Percentiles rank a stretch among this genome's conserved stretches.
Evolutionary conservation across 2,113 vertebrate genomes (phyloP).

Genomic region (Acrocephalus arundinaceus): DNA sequence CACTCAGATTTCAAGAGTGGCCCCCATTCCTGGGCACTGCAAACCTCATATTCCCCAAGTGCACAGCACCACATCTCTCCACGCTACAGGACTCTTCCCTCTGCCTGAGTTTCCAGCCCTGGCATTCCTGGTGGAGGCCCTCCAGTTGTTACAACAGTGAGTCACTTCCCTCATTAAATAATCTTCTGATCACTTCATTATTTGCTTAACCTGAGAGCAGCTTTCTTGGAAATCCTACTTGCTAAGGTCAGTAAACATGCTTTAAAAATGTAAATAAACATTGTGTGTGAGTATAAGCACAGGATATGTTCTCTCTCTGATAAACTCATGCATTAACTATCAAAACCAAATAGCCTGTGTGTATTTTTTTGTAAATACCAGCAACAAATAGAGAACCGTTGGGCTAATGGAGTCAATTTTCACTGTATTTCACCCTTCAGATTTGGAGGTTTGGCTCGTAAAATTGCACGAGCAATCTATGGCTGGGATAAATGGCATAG

Average conservation of each 20-base stretch:
- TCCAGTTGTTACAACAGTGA: background rate
- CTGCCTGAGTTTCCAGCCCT: background rate
- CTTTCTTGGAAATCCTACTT: slow-evolving; percentile 27
- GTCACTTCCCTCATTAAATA: slow-evolving; percentile 28
- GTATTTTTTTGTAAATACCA: background rate
- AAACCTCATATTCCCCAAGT: rapidly evolving
- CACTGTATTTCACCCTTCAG: background rate
- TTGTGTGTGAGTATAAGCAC: background rate
- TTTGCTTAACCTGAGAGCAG: slow-evolving; percentile 27
- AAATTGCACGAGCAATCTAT: background rate
- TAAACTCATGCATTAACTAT: background rate
- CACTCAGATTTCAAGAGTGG: background rate
- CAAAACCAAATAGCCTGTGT: background rate
- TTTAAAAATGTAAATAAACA: slow-evolving; percentile 38
- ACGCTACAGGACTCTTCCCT: rapidly evolving
- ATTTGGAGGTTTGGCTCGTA: background rate
- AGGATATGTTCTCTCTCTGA: background rate
- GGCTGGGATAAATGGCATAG: background rate
- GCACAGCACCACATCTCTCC: rapidly evolving
- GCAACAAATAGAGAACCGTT: background rate
- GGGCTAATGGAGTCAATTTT: background rate
- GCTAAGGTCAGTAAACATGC: slow-evolving; percentile 21
- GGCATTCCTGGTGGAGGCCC: background rate
- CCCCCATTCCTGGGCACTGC: rapidly evolving
- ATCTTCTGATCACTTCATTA: background rate